Percentiles rank a stretch among this genome's conserved stretches.
These are phyloP conservation scores for Ammospiza caudacuta DNA, from an alignment of 2,113 vertebrate species.

Conservation along the genomic window DNA sequence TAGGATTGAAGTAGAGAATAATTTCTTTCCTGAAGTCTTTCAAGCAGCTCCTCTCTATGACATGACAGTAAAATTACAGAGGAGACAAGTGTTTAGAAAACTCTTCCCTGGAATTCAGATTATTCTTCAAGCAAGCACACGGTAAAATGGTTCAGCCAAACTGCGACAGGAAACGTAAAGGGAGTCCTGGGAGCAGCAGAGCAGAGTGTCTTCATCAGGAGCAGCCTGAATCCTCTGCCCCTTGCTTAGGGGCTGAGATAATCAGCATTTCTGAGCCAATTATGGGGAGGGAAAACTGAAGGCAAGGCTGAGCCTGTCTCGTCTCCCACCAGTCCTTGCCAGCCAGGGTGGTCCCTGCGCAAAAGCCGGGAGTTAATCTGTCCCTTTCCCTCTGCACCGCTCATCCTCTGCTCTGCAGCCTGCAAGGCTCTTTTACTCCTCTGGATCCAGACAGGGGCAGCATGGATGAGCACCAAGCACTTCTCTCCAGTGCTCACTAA, in stretches of 20 bases:
- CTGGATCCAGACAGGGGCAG: background rate
- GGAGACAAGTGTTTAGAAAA: conserved; percentile 68
- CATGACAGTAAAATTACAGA: conserved; percentile 77
- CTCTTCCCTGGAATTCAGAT: conserved; percentile 56
- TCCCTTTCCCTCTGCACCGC: background rate
- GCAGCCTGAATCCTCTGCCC: background rate
- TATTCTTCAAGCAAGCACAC: conserved; percentile 37
- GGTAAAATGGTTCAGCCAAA: background rate
- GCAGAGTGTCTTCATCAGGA: background rate
- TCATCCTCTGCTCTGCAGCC: background rate
- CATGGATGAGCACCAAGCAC: background rate
- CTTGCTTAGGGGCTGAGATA: background rate
- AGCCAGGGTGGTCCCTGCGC: rapidly evolving
- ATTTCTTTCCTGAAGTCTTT: conserved; percentile 72
- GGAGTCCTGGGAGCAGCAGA: background rate
- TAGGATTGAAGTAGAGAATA: conserved; percentile 69
- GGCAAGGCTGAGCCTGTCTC: background rate
- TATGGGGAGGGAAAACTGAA: background rate
- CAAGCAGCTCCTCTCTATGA: conserved; percentile 68
- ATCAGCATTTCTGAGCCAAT: background rate
- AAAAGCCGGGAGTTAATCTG: background rate
- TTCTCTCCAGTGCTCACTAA: background rate
- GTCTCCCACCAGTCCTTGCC: background rate
- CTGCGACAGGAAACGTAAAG: rapidly evolving
- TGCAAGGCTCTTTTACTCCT: background rate